Base-by-base conservation (phyloP, 2,113 vertebrate genomes). In the Uropsilus gracilis region DNA sequence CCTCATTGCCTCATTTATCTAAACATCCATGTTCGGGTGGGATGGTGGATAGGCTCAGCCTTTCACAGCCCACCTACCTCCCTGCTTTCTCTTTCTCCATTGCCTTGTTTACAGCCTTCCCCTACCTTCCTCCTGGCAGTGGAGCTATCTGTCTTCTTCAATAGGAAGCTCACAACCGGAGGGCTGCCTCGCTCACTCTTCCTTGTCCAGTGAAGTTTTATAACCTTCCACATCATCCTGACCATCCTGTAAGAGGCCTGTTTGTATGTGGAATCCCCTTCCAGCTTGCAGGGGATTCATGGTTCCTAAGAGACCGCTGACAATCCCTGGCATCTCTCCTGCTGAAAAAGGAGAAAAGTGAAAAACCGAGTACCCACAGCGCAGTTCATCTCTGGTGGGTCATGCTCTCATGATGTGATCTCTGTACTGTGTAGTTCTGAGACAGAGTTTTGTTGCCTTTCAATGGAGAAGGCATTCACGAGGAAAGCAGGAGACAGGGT, bases 331-430 rank as follows among this genome's bases (percentile, higher is more conserved):
- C 4, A 4, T 26, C 17, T 46, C n/a, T 77, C n/a, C n/a, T 20
- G 30, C 30, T 28, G 12, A 20, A 64, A 12, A 2, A 37, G 20
- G 57, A 68, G 22, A 20, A 37, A 61, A 48, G 66, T 30, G 16
- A 39, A 64, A 30, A 26, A 32, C 28, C 44, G 22, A 63, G 18
- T 9, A 10, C 30, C 42, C 5, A 0, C 30, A 34, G 69, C 42
- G 1, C 53, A 1, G 0, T 48, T n/a, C 42, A 69, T n/a, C 69
- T 37, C 77, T 44, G 12, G 0, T 0, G 8, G 42, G 42, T 28
- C 37, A 17, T 1, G 2, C 30, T 69, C 17, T 42, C n/a, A 0
- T 0, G 0, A 2, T 7, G 46, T 42, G 28, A 39, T 81, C 37
- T 81, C 61, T 9, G 2, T 26, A 46, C 66, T 46, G 1, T 1